Base-by-base conservation (phyloP, 2,888 invertebrate genomes). In the Hyalella azteca region DNA sequence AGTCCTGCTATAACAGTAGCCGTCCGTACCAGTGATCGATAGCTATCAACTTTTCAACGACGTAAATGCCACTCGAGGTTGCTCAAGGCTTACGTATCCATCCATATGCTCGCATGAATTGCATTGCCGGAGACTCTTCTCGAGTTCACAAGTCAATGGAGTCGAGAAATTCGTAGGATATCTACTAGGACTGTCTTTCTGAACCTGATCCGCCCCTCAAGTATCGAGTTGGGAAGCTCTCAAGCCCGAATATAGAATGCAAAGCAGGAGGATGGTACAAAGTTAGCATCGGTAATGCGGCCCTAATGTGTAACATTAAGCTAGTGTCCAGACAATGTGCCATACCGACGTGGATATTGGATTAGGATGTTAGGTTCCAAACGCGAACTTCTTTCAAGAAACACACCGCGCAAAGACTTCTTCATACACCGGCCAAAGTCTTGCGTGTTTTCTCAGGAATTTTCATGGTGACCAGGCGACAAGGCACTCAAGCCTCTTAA, bases 281-380 rank as follows among this genome's bases (percentile, higher is more conserved):
- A 66, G 66, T 66, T 66, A 66, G 66, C 66, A 66, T 66, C 66
- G 19, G 66, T 66, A 66, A 66, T 66, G 66, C 39, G 32, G 36
- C 66, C 66, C 66, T 66, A 66, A 66, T 66, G 66, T 36, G 66
- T 66, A 66, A 66, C 66, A 66, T 66, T 66, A 66, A 66, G 66
- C 66, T 39, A 66, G 15, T 66, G 66, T 66, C 66, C 66, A 66
- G 66, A 66, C 66, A 66, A 66, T 66, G 66, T 66, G 36, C 66
- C 66, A 66, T 66, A 19, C 19, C 36, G 66, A 66, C 36, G 66
- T 66, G 66, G 36, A 32, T 66, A 66, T 66, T 66, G 66, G 66
- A 66, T 66, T 66, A 66, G 66, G 66, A 66, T 66, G 66, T 66
- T 66, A 29, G 11, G 66, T 39, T 36, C 66, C 39, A 66, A 66